Evolutionary conservation across 2,113 vertebrate species (phyloP).

Genomic region (Pavo muticus): DNA sequence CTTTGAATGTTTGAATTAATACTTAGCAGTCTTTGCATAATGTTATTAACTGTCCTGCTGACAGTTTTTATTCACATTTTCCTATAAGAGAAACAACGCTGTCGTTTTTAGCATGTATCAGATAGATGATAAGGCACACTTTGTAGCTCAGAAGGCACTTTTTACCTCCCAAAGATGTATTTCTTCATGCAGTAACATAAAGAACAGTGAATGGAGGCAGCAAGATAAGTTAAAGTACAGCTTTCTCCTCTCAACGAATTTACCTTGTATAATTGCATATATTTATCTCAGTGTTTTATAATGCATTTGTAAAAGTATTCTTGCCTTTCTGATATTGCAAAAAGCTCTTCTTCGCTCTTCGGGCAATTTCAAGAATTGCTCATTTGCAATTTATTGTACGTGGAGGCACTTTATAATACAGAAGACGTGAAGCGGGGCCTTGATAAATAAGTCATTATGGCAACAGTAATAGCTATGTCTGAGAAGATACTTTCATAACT

Average conservation of each 20-base stretch:
- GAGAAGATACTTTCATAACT: constrained; percentile 36
- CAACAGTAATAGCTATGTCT: constrained; percentile 3
- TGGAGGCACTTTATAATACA: neutral
- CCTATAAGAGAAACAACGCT: neutral
- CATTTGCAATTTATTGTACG: constrained; percentile 37
- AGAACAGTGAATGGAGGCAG: neutral
- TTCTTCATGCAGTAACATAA: neutral
- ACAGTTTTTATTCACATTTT: neutral
- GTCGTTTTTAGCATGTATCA: neutral
- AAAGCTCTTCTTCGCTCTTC: constrained; percentile 30
- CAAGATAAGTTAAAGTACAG: neutral
- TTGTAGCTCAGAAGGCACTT: neutral
- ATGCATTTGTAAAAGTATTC: neutral
- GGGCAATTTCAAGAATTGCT: constrained; percentile 34
- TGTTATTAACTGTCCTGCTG: neutral
- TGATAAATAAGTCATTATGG: constrained; percentile 41
- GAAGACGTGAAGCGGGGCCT: neutral
- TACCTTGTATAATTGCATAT: constrained; percentile 34
- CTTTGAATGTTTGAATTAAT: neutral
- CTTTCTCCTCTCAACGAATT: neutral
- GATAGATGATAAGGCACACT: neutral
- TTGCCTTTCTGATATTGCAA: neutral
- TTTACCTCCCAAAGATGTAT: neutral
- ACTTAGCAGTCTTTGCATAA: neutral
- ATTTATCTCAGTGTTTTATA: constrained; percentile 59